Evolutionary conservation across 2,888 invertebrate genomes (phyloP), one percentile per base, ranked within the genome.

Genomic region (Torymus aiolomorphi): DNA sequence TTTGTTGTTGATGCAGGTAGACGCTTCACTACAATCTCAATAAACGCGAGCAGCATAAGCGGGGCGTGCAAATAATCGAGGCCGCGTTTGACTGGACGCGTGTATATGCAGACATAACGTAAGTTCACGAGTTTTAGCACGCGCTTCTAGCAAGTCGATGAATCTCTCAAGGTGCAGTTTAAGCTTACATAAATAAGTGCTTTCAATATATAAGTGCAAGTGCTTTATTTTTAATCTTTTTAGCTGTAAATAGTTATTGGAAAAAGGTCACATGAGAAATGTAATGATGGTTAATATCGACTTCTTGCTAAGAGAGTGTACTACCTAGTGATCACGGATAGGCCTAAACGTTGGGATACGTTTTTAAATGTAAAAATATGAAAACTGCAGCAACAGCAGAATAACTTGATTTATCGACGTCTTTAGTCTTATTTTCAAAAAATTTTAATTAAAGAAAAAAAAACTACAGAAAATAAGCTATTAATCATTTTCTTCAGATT

Each of bases 21-120:
- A 86, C 78, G 82, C 84, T 85, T 83, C 86, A 87, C 84, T 86
- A 83, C 84, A 87, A 86, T 84, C 83, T 83, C 84, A 88, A 86
- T 86, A 57, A 76, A 73, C 72, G 51, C 75, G 87, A 85, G 85
- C 82, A 88, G 84, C 83, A 87, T 87, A 88, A 88, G 85, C 86
- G 85, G 86, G 86, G 86, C 88, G 87, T 88, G 88, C 88, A 88
- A 74, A 14, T 56, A 20, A 57, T 59, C 49, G 57, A 63, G 31
- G 13, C 54, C 57, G 42, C 14, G 24, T 51, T 69, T 3, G 13
- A 16, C 4, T 67, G 24, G 11, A 66, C 49, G 52, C 18, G 31
- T 5, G 24, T 16, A 56, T 63, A 42, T 42, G 61, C 49, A 61
- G 31, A 42, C 18, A 73, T 61, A 65, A 14, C 24, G 52, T 52